phyloP scores from a whole-genome alignment of 1,140 invertebrate genomes.

The Cotesia chilonis region DNA sequence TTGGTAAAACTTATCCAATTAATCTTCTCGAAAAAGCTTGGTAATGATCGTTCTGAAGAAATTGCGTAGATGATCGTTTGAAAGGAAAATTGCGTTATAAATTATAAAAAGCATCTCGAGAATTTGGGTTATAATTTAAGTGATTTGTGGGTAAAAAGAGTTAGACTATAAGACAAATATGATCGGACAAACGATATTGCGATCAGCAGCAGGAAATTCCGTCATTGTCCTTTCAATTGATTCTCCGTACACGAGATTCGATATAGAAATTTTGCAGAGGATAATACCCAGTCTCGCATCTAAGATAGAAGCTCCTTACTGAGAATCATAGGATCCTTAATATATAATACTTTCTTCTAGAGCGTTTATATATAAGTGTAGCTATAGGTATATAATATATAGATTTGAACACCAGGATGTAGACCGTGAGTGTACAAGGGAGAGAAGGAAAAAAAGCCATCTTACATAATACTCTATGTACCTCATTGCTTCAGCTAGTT shows the following conservation, averaged over 20 bases:
- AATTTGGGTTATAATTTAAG: conserved; percentile 6
- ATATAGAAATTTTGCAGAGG: conserved; percentile 39
- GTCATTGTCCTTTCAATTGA: conserved; percentile 40
- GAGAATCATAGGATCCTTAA: conserved; percentile 41
- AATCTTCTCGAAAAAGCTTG: no score
- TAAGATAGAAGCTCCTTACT: conserved; percentile 48
- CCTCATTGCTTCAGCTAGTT: conserved; percentile 3
- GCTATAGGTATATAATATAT: no score
- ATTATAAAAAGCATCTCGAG: no score
- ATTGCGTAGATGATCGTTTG: no score
- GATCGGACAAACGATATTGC: conserved; percentile 37
- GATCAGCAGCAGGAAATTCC: conserved; percentile 35
- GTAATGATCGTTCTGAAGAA: no score
- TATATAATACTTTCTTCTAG: conserved; percentile 25
- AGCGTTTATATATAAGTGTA: no score
- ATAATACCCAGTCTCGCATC: conserved; percentile 38
- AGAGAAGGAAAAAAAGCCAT: conserved; percentile 2
- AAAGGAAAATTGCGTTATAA: no score
- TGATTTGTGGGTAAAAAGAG: conserved; percentile 22
- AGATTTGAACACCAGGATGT: no score
- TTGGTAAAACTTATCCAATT: no score
- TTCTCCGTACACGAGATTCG: conserved; percentile 39
- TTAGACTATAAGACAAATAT: conserved; percentile 10
- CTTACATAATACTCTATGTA: conserved; percentile 30
- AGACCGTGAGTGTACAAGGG: conserved; percentile 9